Base-by-base conservation (phyloP, 1,140 invertebrate genomes). In the Musca vetustissima region DNA sequence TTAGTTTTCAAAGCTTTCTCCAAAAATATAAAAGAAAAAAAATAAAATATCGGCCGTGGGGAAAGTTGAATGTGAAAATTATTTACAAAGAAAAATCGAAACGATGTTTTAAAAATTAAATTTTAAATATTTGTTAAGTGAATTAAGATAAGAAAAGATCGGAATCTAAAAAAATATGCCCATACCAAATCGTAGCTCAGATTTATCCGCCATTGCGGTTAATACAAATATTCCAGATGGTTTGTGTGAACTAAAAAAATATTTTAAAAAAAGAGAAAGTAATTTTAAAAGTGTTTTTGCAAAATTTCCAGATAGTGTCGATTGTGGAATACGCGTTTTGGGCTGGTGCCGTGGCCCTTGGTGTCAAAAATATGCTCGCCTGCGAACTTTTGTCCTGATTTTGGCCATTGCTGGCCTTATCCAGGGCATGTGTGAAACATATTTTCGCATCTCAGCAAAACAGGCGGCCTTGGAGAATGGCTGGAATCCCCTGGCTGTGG, bases 291-390 rank as follows among this genome's bases (percentile, higher is more conserved):
- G 43, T 24, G 17, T 9, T 43, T 69, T 49, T 28, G 14, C 17
- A 4, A 3, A 25, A 25, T 14, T 72, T 15, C 22, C 47, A 81
- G 84, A 87, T 74, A 84, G 84, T 68, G 81, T 89, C n/a, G 88
- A 89, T 71, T 89, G 88, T 71, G 88, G 88, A 43, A 86, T 88
- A 68, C 83, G 74, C 65, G 83, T 83, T 47, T 68, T 88, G 49
- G 86, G 83, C 69, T 88, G 87, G 72, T 83, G 85, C 36, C 74
- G 83, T 53, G 79, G 81, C 22, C 82, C 86, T 4, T 84, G 80
- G 73, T 85, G 88, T 70, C 83, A 86, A 49, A 87, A 85, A 80
- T 88, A 85, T 32, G 88, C 87, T 19, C 87, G 86, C 6, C 77
- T 87, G 3, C 78, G 83, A 57, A 74, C 85, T 21, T 88, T 88